A percentile compares a stretch with the other conserved stretches of the same genome.
phyloP scores from a whole-genome alignment of 2,113 vertebrate species.

The Daubentonia madagascariensis region DNA sequence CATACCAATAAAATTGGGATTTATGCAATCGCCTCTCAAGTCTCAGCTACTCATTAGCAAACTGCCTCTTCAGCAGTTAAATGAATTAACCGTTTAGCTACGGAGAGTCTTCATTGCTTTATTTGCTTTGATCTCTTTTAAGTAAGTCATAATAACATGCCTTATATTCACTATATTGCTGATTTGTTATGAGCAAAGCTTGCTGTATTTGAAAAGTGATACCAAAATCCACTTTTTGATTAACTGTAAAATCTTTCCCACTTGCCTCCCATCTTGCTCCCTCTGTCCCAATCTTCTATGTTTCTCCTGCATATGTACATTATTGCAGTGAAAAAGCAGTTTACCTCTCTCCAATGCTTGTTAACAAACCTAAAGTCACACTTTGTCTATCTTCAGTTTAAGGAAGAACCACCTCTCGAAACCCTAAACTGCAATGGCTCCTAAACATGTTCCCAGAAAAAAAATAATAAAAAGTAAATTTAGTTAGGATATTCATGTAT shows the following conservation, averaged over 20 bases:
- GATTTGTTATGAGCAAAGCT: neutral
- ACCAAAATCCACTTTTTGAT: neutral
- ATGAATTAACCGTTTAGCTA: slow-evolving; percentile 31
- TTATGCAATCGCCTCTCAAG: slow-evolving; percentile 31
- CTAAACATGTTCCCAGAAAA: neutral
- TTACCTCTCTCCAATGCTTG: neutral
- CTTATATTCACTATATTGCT: neutral
- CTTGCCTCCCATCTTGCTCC: neutral
- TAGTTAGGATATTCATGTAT: neutral
- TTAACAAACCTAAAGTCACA: neutral
- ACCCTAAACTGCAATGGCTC: neutral
- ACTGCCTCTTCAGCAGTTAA: neutral
- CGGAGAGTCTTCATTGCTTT: neutral
- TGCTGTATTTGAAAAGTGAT: neutral
- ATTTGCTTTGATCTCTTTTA: neutral
- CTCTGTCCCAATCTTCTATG: neutral
- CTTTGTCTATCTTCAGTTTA: neutral
- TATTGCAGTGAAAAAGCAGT: neutral
- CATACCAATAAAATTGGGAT: slow-evolving; percentile 1
- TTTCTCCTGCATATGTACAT: neutral
- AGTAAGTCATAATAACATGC: neutral
- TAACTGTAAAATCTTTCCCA: neutral
- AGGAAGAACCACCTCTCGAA: neutral
- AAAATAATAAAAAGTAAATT: neutral
- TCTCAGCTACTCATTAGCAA: slow-evolving; percentile 27